Conservation (phyloP, 2,113 vertebrate species). For the Perca schrenkii region DNA sequence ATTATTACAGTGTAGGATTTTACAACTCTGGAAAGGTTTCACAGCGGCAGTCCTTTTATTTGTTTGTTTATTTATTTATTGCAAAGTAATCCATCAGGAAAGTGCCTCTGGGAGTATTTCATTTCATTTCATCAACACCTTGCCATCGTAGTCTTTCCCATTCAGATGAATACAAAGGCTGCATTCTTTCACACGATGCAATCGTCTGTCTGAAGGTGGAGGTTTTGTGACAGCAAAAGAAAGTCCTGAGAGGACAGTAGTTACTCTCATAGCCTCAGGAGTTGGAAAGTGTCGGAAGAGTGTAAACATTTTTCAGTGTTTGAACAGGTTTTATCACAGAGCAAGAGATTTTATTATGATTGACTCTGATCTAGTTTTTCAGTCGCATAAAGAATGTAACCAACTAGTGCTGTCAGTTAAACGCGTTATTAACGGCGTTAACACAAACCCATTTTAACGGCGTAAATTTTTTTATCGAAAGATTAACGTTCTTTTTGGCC, state of each 20-base stretch:
- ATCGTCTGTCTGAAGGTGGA: neutral
- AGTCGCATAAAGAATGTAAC: neutral
- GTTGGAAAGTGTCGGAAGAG: neutral
- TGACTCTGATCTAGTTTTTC: slow-evolving; percentile 5
- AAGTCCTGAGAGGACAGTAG: neutral
- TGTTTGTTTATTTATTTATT: neutral
- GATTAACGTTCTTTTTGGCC: no score
- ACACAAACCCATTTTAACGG: no score
- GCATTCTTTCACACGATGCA: neutral
- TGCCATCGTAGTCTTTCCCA: neutral
- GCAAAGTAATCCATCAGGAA: neutral
- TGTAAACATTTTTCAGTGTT: neutral
- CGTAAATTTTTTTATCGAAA: no score
- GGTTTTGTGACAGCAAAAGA: neutral
- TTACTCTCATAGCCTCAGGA: neutral
- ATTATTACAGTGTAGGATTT: neutral
- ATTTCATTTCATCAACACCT: neutral
- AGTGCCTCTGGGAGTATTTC: neutral
- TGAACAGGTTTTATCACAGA: neutral
- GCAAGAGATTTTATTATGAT: neutral
- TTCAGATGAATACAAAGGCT: neutral
- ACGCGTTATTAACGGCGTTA: no score
- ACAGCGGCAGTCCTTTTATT: neutral
- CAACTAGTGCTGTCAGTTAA: neutral
- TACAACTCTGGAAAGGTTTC: neutral